Base-by-base conservation (phyloP, 2,888 invertebrate genomes). In the Lepidochrysops patricia region DNA sequence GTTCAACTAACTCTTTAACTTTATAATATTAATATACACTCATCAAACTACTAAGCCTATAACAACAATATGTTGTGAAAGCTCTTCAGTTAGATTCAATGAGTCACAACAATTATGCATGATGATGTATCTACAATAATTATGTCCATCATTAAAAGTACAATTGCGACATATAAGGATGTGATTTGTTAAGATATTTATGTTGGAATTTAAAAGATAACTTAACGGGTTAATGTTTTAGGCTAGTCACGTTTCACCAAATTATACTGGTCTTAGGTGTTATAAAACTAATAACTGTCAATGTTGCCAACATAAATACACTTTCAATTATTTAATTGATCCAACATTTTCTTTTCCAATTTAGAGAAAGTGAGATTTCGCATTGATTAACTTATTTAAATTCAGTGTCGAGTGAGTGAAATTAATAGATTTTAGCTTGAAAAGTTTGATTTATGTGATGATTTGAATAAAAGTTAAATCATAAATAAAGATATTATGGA, bases 371-470 rank as follows among this genome's bases (percentile, higher is more conserved):
- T 54, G 19, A 12, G 19, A 29, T 54, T 50, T 50, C 26, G n/a
- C n/a, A n/a, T 54, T 54, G 54, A 54, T 54, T 54, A 19, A 29
- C 32, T 54, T 54, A 54, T 32, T 54, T 19, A 54, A 54, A 32
- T 54, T 32, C 32, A 12, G 26, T 19, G 12, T 3, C 19, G 19
- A 19, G n/a, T 29, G 12, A 1, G 27, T 32, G 13, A 29, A 27
- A 27, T 23, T 54, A 29, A 32, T 27, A 15, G 2, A 27, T 29
- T 27, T 52, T 4, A 3, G 19, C 23, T 12, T 43, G 19, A 19
- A 19, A 5, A 32, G 32, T 15, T 29, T 19, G 54, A 29, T 27
- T 27, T 52, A 27, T 50, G 13, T 15, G 50, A 13, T 26, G 50
- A 50, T 26, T 26, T 6, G 13, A 26, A 50, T 50, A 50, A 27